Evolutionary conservation across 2,888 invertebrate species (phyloP), one percentile per base, ranked within the genome.

Genomic region (Tipula unca): DNA sequence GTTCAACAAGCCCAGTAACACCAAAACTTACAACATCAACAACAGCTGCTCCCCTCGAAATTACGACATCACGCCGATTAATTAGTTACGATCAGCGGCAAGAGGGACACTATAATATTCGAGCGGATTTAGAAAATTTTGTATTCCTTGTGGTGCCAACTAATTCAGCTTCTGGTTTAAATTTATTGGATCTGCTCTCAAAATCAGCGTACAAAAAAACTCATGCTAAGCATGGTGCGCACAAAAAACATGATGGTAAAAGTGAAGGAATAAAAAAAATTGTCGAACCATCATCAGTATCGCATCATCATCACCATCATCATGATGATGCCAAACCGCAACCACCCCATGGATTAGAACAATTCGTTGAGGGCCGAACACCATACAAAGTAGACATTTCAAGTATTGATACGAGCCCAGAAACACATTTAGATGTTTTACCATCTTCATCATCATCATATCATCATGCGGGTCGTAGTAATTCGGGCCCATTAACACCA

Each of bases 41-140:
- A 85, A 87, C 88, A 69, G 87, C 88, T 86, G 87, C 88, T 86
- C 87, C 87, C 0, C 69, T 86, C 48, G 88, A 86, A 82, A 69
- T 86, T 35, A 6, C 86, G 10, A 82, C 88, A 39, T 88, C 88
- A 85, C 88, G 89, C 0, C 89, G 89, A 3, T 69, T 89, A 0
- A 86, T 91, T 3, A 89, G 89, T 3, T 91, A 90, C 85, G 91
- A 96, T 89, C 95, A 96, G 89, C 92, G 95, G 0, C 96, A 96
- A 89, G 94, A 95, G 86, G 96, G 96, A n/a, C 93, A 94, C 1
- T 89, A 93, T 87, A 96, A 96, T 90, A 92, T 95, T 13, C 92
- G 94, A 85, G 94, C 95, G 0, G 94, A 95, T 89, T 90, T 96
- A 10, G 94, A 95, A 87, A 96, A 96, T 88, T 93, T 96, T 87